Evolutionary conservation across 2,113 vertebrate species (phyloP).

Genomic region (Mirza zaza): DNA sequence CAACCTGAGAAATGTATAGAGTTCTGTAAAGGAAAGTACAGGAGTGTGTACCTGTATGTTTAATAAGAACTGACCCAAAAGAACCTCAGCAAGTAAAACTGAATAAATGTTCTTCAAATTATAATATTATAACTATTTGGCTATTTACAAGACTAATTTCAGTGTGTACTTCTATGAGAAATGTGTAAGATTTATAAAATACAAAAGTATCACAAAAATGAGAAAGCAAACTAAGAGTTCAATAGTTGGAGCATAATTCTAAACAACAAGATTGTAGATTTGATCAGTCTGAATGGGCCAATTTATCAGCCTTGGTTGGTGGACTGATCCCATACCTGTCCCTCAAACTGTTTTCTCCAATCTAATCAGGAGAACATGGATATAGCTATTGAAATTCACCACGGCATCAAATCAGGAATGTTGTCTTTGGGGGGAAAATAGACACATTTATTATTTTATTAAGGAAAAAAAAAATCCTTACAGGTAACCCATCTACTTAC

Average conservation of each 20-base stretch:
- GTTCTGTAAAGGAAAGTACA: background rate
- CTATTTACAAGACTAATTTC: background rate
- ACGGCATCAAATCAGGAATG: background rate
- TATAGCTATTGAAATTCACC: background rate
- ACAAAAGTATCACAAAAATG: background rate
- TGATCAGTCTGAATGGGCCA: background rate
- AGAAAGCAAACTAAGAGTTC: background rate
- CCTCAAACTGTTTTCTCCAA: background rate
- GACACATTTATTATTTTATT: background rate
- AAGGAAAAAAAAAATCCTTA: background rate
- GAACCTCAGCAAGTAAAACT: constrained; percentile 13
- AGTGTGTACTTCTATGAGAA: background rate
- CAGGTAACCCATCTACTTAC: constrained; percentile 86
- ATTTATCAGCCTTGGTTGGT: background rate
- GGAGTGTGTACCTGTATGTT: background rate
- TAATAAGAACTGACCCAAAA: background rate
- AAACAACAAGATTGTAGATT: background rate
- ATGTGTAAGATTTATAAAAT: background rate
- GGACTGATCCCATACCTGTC: background rate
- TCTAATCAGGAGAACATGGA: background rate
- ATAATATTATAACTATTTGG: background rate
- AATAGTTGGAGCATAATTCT: background rate
- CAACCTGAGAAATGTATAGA: background rate
- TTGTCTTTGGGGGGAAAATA: background rate
- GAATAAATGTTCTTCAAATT: background rate